Evolutionary conservation across 2,113 vertebrate genomes (phyloP), one percentile per base, ranked within the genome.

Genomic region (Anoplopoma fimbria): DNA sequence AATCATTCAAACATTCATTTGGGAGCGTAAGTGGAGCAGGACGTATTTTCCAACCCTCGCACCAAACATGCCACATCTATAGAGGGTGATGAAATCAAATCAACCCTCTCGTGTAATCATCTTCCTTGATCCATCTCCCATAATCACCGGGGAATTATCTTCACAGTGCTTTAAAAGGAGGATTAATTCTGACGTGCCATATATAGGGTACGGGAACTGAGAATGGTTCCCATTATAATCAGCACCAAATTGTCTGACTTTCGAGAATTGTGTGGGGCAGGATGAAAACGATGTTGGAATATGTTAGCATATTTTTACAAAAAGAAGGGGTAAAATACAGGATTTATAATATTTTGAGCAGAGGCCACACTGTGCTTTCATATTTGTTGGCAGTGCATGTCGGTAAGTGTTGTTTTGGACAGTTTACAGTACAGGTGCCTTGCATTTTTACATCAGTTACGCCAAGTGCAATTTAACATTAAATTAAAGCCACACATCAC

Each of bases 111-210:
- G 57, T 70, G 53, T 70, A 75, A 75, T 83, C 74, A n/a, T 51
- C 25, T 12, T 83, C 25, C 73, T 38, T 40, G 67, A 81, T 83
- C 68, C 61, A 69, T 84, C 36, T 27, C 6, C 40, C 31, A 27
- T 87, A 84, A 87, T 90, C 75, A 72, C 17, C 19, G 13, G 49
- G 49, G 71, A 77, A 63, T 81, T 45, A 87, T 88, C 79, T 65
- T 69, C 69, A 70, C 79, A 45, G 74, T 72, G 51, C 42, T 74
- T 82, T 77, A 58, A 58, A 79, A 84, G 38, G 40, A 78, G 63
- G 71, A 74, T 86, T 84, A 40, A 84, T 69, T 47, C 29, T 62
- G 45, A 31, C 40, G 57, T 67, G 58, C 64, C 53, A 75, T 61
- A 61, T 51, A 45, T 57, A 55, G 51, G 63, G 7, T 36, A 79